Percentiles rank a stretch among this genome's conserved stretches.
These are phyloP conservation scores for Atherix ibis DNA, from an alignment of 2,888 invertebrate species.

Conservation along the genomic window DNA sequence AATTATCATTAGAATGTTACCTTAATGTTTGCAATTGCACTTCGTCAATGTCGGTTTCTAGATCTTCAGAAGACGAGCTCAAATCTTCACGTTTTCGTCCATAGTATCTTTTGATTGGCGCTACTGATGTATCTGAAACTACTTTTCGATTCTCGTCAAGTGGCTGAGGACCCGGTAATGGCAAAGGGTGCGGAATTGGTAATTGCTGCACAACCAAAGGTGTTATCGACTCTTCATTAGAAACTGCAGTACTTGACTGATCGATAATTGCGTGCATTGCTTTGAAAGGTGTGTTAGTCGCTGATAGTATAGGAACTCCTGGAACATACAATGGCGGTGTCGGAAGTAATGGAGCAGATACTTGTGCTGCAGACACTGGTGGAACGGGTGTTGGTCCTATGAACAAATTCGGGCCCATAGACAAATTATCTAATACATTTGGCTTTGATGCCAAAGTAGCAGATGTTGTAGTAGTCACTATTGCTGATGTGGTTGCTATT, in stretches of 20 bases:
- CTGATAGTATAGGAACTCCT: background rate
- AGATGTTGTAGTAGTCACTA: background rate
- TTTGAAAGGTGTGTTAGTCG: no score
- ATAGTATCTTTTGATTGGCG: slow-evolving; percentile 39
- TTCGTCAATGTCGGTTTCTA: slow-evolving; percentile 19
- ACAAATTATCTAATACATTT: background rate
- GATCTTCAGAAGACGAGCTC: slow-evolving; percentile 35
- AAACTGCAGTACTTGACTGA: no score
- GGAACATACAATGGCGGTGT: background rate
- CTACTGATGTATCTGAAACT: slow-evolving; percentile 15
- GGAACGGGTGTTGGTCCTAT: background rate
- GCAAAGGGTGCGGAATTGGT: slow-evolving; percentile 7
- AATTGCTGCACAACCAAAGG: background rate
- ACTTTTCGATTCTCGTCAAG: slow-evolving; percentile 1
- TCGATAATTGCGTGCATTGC: no score
- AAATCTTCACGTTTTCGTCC: slow-evolving; percentile 39
- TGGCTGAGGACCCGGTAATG: background rate
- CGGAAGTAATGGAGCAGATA: background rate
- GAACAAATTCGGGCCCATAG: background rate
- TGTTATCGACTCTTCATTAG: background rate
- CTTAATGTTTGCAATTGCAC: slow-evolving; percentile 16
- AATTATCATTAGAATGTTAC: no score
- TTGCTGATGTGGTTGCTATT: slow-evolving; percentile 10
- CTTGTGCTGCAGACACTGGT: background rate
- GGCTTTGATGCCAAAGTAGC: background rate